A percentile compares a stretch with the other conserved stretches of the same genome.
phyloP scores from a whole-genome alignment of 2,888 invertebrate genomes.

The Saturnia pavonia region DNA sequence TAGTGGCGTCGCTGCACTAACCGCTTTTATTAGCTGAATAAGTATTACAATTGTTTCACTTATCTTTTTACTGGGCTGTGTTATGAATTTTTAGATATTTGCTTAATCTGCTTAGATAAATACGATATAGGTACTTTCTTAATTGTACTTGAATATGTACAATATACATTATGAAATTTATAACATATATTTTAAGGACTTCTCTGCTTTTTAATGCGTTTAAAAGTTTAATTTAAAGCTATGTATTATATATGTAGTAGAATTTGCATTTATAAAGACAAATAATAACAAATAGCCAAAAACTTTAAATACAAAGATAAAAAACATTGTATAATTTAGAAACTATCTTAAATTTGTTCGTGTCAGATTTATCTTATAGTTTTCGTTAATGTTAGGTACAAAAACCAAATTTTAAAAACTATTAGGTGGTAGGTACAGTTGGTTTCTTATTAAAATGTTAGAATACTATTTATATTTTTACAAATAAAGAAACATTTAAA shows the following conservation, averaged over 20 bases:
- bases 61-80: slow-evolving; percentile 42
- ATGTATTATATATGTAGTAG: not conserved
- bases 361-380: too few species aligned
- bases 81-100: slow-evolving; percentile 20
- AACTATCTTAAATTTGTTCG: too few species aligned
- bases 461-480: too few species aligned
- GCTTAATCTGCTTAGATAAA: not conserved
- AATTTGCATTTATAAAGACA: not conserved
- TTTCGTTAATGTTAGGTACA: too few species aligned
- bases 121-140: not conserved
- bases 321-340: too few species aligned
- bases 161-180: not conserved
- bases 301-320: too few species aligned
- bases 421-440: too few species aligned
- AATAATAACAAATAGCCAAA: too few species aligned
- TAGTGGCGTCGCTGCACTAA: slow-evolving; percentile 42
- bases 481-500: too few species aligned
- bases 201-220: not conserved
- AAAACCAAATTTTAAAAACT: too few species aligned
- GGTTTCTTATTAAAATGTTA: too few species aligned
- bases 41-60: slow-evolving; percentile 68
- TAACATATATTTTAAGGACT: not conserved
- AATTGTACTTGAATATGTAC: not conserved
- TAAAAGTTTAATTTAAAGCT: not conserved
- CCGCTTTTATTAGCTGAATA: slow-evolving; percentile 67